Conservation (phyloP, 1,140 invertebrate genomes). For the Neotoxoptera formosana region DNA sequence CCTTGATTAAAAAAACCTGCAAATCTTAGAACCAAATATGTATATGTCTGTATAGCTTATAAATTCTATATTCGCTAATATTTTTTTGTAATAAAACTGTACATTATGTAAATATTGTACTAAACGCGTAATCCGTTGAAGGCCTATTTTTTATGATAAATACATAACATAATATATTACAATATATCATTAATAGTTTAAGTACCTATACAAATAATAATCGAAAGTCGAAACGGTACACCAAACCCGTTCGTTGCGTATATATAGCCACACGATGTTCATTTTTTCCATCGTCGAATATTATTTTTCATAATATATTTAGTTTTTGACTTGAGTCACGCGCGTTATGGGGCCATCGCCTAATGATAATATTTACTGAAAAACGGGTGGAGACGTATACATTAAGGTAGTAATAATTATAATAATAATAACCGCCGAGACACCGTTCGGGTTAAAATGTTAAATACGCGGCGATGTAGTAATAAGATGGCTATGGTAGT, state of each 20-base stretch:
- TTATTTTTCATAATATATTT: not conserved
- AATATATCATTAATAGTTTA: not conserved
- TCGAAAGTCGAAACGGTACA: not conserved
- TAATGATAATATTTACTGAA: not conserved
- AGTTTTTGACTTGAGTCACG: not conserved
- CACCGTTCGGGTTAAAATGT: not conserved
- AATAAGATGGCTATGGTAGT: not conserved
- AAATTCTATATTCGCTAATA: no score
- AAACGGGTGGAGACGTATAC: not conserved
- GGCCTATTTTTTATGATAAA: no score
- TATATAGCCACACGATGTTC: not conserved
- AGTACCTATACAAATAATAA: not conserved
- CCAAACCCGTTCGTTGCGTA: no score
- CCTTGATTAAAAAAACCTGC: no score
- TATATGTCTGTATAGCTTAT: no score
- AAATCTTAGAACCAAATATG: no score
- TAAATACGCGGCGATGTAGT: not conserved
- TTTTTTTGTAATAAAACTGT: not conserved
- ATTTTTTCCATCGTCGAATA: not conserved
- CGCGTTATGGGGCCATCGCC: not conserved
- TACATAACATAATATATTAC: no score
- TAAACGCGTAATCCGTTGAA: not conserved
- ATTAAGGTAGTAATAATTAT: not conserved
- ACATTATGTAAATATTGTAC: not conserved
- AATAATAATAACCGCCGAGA: not conserved